Evolutionary conservation across 2,888 invertebrate genomes (phyloP).

Genomic region (Papilio gigon): DNA sequence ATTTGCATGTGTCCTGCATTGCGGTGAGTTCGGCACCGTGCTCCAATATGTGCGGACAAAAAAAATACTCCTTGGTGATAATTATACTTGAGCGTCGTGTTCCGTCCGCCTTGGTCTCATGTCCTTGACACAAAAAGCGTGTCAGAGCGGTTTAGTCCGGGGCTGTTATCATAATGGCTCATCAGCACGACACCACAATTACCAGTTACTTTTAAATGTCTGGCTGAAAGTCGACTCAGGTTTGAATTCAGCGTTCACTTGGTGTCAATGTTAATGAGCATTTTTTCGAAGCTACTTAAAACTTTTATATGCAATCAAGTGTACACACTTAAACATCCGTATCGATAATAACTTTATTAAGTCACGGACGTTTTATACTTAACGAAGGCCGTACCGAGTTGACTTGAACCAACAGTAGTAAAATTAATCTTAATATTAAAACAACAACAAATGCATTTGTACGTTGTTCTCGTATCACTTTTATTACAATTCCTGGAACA

Average conservation of each 20-base stretch:
- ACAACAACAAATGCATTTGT: conserved; percentile 12
- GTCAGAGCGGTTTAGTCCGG: conserved; percentile 32
- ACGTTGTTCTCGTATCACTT: conserved; percentile 46
- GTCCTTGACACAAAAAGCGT: conserved; percentile 35
- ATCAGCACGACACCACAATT: conserved; percentile 49
- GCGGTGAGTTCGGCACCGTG: neutral
- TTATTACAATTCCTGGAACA: conserved; percentile 71
- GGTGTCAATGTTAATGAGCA: neutral
- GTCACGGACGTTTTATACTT: neutral
- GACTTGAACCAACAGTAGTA: neutral
- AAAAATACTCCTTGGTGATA: conserved; percentile 21
- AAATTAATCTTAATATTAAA: conserved; percentile 4
- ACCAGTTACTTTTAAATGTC: conserved; percentile 16
- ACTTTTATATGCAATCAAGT: neutral
- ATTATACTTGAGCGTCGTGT: conserved; percentile 14
- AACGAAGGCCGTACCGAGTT: neutral
- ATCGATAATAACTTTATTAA: neutral
- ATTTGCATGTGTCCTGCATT: conserved; percentile 9
- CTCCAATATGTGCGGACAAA: conserved; percentile 5
- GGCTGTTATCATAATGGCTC: conserved; percentile 51
- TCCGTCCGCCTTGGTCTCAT: conserved; percentile 36
- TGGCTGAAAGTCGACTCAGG: neutral
- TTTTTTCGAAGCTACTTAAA: neutral
- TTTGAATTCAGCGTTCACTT: neutral
- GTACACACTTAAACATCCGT: neutral